phyloP scores from a whole-genome alignment of 2,888 invertebrate species.

The Drosophila tanythrix region DNA sequence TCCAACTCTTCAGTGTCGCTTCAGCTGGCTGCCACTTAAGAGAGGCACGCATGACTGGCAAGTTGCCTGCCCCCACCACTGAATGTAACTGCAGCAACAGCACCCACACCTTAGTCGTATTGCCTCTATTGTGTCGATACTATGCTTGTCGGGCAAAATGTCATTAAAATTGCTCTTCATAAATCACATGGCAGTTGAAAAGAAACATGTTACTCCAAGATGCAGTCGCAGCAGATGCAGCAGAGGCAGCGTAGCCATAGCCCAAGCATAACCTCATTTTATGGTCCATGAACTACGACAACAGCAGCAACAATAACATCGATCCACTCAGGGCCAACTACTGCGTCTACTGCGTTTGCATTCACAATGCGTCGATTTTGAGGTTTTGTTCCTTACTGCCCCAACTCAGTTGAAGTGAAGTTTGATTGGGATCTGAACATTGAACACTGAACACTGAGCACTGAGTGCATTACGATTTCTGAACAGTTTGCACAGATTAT shows the following conservation, averaged over 20 bases:
- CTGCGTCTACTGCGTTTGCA: constrained; percentile 44
- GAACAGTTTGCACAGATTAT: constrained; percentile 50
- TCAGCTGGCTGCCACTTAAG: constrained; percentile 43
- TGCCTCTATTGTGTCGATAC: constrained; percentile 65
- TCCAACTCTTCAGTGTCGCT: constrained; percentile 41
- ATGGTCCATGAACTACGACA: constrained; percentile 79
- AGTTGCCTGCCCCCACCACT: constrained; percentile 31
- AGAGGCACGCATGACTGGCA: constrained; percentile 64
- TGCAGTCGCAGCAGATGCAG: constrained; percentile 13
- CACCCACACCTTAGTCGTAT: constrained; percentile 36
- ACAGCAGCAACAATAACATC: constrained; percentile 14
- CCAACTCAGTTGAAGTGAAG: constrained; percentile 49
- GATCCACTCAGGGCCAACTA: constrained; percentile 33
- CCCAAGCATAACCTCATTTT: constrained; percentile 82
- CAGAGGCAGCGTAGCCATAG: constrained; percentile 50
- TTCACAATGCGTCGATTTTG: constrained; percentile 36
- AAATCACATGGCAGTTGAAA: constrained; percentile 74
- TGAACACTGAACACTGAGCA: constrained; percentile 42
- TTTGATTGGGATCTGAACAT: constrained; percentile 63
- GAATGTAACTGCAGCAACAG: constrained; percentile 23
- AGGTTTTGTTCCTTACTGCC: constrained; percentile 32
- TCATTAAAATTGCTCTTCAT: constrained; percentile 84
- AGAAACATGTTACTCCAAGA: constrained; percentile 67
- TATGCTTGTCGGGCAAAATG: constrained; percentile 73
- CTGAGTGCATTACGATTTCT: constrained; percentile 71